Evolutionary conservation across 2,113 vertebrate genomes (phyloP).

Genomic region (Axis porcinus): DNA sequence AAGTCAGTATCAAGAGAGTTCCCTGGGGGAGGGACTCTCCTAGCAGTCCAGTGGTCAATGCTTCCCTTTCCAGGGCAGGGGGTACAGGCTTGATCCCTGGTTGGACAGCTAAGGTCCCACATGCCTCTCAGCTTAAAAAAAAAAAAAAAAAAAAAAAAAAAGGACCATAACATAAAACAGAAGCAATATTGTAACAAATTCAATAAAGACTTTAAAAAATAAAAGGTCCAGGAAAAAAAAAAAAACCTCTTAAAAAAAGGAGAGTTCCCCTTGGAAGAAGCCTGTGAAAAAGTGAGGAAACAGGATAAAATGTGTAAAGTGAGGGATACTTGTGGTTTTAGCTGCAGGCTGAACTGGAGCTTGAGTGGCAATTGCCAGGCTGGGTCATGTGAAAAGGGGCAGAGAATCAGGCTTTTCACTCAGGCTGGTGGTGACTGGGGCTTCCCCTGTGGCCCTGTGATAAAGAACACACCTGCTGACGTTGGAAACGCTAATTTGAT

Average conservation of each 20-base stretch:
- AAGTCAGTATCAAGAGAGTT: not conserved
- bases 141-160: not conserved
- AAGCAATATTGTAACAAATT: not conserved
- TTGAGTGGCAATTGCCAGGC: not conserved
- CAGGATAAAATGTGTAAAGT: not conserved
- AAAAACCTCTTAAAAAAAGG: not conserved
- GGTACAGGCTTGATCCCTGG: not conserved
- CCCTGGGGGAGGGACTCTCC: not conserved
- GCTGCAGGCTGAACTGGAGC: not conserved
- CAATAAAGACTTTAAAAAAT: not conserved
- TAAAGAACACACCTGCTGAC: not conserved
- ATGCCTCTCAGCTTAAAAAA: not conserved
- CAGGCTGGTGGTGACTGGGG: not conserved
- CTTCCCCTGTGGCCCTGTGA: not conserved
- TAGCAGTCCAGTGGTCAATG: not conserved
- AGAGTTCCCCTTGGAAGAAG: not conserved
- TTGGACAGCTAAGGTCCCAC: not conserved
- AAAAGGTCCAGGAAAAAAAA: not conserved
- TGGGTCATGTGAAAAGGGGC: too few species aligned
- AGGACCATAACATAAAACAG: not conserved
- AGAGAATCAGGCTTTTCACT: not conserved
- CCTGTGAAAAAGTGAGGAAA: not conserved
- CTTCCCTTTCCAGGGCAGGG: not conserved
- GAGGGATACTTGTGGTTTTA: not conserved
- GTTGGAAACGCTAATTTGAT: rapidly evolving